Evolutionary conservation across 1,140 invertebrate genomes (phyloP).

Genomic region (Contarinia nasturtii): DNA sequence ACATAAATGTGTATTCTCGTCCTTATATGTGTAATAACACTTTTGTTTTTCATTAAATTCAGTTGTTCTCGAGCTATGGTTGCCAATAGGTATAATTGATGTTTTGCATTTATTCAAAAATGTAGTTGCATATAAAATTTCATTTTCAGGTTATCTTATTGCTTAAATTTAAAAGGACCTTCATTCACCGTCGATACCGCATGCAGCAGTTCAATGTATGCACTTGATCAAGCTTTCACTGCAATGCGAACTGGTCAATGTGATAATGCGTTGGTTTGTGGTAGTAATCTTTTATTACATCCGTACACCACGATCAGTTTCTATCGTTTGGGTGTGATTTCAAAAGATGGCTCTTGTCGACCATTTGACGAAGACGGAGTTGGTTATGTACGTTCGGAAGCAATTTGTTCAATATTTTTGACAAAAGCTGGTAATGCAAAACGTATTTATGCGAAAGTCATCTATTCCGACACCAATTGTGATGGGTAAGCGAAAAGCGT

Average conservation of each 20-base stretch:
- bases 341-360: constrained; percentile 69
- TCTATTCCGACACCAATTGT: constrained; percentile 46
- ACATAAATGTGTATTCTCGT: neutral
- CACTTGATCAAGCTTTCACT: constrained; percentile 62
- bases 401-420: constrained; percentile 55
- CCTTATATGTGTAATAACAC: neutral
- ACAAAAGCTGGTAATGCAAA: constrained; percentile 64
- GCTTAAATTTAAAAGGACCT: constrained; percentile 47
- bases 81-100: constrained; percentile 42
- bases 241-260: constrained; percentile 57
- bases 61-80: constrained; percentile 78
- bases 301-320: constrained; percentile 74
- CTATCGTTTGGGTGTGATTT: constrained; percentile 63
- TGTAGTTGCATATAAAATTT: constrained; percentile 36
- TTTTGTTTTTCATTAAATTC: neutral
- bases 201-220: constrained; percentile 75
- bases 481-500: constrained; percentile 63
- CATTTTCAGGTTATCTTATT: constrained; percentile 41
- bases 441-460: constrained; percentile 44
- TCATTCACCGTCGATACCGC: constrained; percentile 75
- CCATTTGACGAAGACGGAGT: constrained; percentile 69
- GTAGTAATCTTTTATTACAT: constrained; percentile 62
- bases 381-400: constrained; percentile 59
- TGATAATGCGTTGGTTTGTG: constrained; percentile 78
- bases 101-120: too few relatives aligned